Evolutionary conservation across 2,888 invertebrate genomes (phyloP), one percentile per base, ranked within the genome.

Genomic region (Agriotes lineatus): DNA sequence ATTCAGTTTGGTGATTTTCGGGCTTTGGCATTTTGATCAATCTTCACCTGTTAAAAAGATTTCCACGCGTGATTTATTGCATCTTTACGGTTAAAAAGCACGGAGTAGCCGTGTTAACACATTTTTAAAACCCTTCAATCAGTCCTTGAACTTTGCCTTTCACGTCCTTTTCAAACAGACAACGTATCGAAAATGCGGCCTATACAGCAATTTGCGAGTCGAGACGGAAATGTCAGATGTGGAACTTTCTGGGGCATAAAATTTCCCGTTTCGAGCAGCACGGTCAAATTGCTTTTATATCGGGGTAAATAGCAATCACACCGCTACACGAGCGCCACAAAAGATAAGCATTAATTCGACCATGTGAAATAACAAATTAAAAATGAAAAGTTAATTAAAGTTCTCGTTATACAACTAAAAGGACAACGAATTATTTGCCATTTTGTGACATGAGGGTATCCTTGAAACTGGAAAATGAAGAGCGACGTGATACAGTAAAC

Each of bases 181-280:
- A 48, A 48, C 19, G 48, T 48, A 48, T 22, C 48, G 48, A 48
- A 48, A 48, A 48, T 48, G 48, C n/a, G 48, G 48, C 22, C n/a
- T 48, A 25, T 48, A 48, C 48, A 20, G 48, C 22, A 42, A 42
- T 42, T 42, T 42, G 42, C 14, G 22, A 48, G 20, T 48, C 12
- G 48, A 22, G 14, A 48, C 48, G 48, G 22, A 48, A 48, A 48
- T 48, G 48, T 48, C 22, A 12, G 9, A 10, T 22, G 48, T 25
- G 48, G 22, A 48, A 22, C n/a, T 20, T 48, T 48, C 5, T 12
- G 7, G 20, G 22, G 48, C 22, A 22, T 20, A 22, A 25, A 48
- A 48, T 48, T 48, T 48, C 20, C n/a, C 14, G 22, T 48, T 20
- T 48, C 22, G 48, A 12, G 4, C 4, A 48, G 22, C 5, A 48